phyloP scores from a whole-genome alignment of 23 tunicate species.

The Styela clava region DNA sequence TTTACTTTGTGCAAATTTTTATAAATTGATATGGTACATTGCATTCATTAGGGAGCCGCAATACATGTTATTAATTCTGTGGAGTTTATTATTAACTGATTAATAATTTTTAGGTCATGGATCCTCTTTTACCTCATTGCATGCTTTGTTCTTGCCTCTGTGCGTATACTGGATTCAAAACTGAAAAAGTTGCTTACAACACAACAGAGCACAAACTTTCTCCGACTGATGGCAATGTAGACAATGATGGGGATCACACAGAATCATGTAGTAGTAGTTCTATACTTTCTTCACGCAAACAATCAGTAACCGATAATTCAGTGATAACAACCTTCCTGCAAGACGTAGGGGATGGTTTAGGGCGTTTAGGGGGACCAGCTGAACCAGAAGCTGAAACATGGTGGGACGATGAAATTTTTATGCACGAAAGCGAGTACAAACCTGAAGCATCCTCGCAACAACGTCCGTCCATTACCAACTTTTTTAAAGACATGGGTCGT shows the following conservation, averaged over 20 bases:
- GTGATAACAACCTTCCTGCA: slow-evolving; percentile 43
- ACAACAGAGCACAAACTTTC: slow-evolving; percentile 24
- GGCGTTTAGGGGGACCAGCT: slow-evolving; percentile 9
- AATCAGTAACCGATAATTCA: slow-evolving; percentile 20
- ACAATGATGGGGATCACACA: slow-evolving; percentile 6
- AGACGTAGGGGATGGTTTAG: slow-evolving; percentile 59
- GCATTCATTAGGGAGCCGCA: no score
- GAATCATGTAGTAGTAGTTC: background rate
- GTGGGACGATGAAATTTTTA: slow-evolving; percentile 22
- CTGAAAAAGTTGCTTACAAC: slow-evolving; percentile 38
- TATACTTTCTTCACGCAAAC: background rate
- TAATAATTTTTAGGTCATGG: slow-evolving; percentile 58
- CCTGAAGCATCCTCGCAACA: background rate
- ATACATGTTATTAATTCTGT: no score
- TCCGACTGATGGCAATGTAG: background rate
- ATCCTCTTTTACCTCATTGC: slow-evolving; percentile 69
- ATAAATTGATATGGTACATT: no score
- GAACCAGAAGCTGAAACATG: slow-evolving; percentile 11
- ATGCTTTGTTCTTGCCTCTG: slow-evolving; percentile 52
- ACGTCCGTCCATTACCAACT: background rate
- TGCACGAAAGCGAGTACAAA: slow-evolving; percentile 9
- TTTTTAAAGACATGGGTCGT: slow-evolving; percentile 3
- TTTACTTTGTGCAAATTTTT: no score
- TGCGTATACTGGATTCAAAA: slow-evolving; percentile 56
- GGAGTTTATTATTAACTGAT: no score